Evolutionary conservation across 2,113 vertebrate genomes (phyloP), one percentile per base, ranked within the genome.

Genomic region (Ceyx melanurus): DNA sequence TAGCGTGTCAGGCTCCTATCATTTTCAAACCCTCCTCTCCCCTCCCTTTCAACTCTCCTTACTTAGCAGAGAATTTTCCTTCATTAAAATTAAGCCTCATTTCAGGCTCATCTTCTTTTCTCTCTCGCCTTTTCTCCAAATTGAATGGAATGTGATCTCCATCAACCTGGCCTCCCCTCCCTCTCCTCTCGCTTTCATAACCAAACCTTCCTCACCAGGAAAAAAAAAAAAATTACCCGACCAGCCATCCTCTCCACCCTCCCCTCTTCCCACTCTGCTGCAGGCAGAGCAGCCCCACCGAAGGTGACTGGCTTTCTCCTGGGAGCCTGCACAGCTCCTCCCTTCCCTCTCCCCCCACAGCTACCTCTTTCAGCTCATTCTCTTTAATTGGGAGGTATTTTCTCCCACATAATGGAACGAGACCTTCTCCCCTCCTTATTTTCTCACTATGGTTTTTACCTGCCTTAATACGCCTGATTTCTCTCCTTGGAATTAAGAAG

Each of bases 81-180:
- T 97, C 96, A 97, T 97, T 97, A 97, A 97, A 97, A 97, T 97
- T 97, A 98, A 97, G 96, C 91, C 82, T 98, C 89, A 92, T 97
- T 97, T 97, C 95, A 97, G 85, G 80, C 91, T 97, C 91, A 96
- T 96, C 96, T 95, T 96, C 90, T 96, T 97, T 95, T 95, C 88
- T 95, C 90, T 78, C 95, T 92, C 86, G 90, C 82, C 94, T 94
- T 92, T 95, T 92, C 96, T 96, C 96, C 95, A 95, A 97, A 95
- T 80, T 92, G 92, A 97, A 94, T 73, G 72, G 83, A 96, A 92
- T 43, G 54, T 91, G 93, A 95, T 94, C 94, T 95, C 92, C 96
- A 93, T 80, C 92, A 92, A 93, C 91, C 90, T 85, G 73, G 92
- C 86, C 74, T 93, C 85, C 57, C 75, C 48, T 96, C 94, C 93